These are phyloP conservation scores for Heteronetta atricapilla DNA, from an alignment of 2,113 vertebrate genomes.

Conservation along the genomic window DNA sequence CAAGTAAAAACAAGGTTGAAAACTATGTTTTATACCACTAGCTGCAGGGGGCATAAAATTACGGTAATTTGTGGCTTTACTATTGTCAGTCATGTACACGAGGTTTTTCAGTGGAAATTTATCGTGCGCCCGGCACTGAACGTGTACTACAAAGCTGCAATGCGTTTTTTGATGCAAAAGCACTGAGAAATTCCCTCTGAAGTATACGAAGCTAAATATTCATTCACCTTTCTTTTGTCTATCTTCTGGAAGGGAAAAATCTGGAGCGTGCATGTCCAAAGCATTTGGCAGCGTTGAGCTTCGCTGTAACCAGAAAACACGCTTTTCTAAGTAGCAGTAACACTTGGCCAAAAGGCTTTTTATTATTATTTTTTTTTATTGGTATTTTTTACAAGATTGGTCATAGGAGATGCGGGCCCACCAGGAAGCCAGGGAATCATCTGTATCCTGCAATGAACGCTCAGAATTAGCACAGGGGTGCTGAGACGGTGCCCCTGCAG, in stretches of 20 bases:
- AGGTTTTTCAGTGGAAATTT: constrained; percentile 69
- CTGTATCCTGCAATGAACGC: not conserved
- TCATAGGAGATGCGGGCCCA: not conserved
- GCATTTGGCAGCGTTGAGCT: not conserved
- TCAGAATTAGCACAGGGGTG: not conserved
- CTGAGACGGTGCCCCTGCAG: not conserved
- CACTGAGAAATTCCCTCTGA: constrained; percentile 46
- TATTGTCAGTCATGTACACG: constrained; percentile 60
- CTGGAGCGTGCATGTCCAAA: not conserved
- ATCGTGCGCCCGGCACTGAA: constrained; percentile 36
- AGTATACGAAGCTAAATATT: constrained; percentile 20
- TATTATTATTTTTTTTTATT: too few species aligned
- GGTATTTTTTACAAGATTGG: not conserved
- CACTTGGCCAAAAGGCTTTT: not conserved
- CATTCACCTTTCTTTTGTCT: constrained; percentile 18
- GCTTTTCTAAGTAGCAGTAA: not conserved
- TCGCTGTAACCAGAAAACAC: not conserved
- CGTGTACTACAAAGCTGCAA: constrained; percentile 41
- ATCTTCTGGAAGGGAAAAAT: constrained; percentile 4
- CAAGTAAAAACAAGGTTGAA: constrained; percentile 74
- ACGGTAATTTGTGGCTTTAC: constrained; percentile 76
- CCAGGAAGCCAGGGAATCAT: not conserved
- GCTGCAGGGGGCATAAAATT: constrained; percentile 75
- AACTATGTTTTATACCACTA: constrained; percentile 66
- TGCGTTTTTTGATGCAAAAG: constrained; percentile 14